These are phyloP conservation scores for Junonia oenone DNA, from an alignment of 2,888 invertebrate genomes.

Conservation along the genomic window DNA sequence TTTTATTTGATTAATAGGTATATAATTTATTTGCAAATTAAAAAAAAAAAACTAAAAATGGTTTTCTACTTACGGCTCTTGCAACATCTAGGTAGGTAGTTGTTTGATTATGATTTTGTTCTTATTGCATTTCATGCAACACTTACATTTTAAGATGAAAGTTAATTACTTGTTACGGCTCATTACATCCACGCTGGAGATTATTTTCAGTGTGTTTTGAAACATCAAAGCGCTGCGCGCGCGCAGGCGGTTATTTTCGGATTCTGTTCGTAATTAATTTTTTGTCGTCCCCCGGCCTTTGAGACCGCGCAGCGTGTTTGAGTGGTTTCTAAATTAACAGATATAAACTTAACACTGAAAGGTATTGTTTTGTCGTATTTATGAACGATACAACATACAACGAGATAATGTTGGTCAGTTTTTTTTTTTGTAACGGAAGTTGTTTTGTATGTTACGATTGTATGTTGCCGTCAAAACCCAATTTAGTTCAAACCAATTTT, in stretches of 20 bases:
- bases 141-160: neutral
- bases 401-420: neutral
- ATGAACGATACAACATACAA: neutral
- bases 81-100: too few species aligned
- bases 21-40: too few species aligned
- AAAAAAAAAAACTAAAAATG: too few species aligned
- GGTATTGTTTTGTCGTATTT: neutral
- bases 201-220: slow-evolving; percentile 30
- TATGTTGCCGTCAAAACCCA: neutral
- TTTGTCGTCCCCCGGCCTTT: slow-evolving; percentile 59
- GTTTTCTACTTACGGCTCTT: too few species aligned
- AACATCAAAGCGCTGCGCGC: slow-evolving; percentile 53
- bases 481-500: too few species aligned
- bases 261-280: slow-evolving; percentile 59
- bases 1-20: too few species aligned
- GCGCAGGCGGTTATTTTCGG: slow-evolving; percentile 53
- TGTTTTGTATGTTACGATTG: neutral
- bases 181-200: slow-evolving; percentile 19
- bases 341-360: neutral
- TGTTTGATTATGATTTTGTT: too few species aligned
- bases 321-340: slow-evolving; percentile 8
- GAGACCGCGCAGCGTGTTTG: slow-evolving; percentile 3
- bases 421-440: neutral
- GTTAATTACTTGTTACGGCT: slow-evolving; percentile 21
- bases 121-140: too few species aligned